Base-by-base conservation (phyloP, 1,140 invertebrate genomes). In the Heliconius himera region DNA sequence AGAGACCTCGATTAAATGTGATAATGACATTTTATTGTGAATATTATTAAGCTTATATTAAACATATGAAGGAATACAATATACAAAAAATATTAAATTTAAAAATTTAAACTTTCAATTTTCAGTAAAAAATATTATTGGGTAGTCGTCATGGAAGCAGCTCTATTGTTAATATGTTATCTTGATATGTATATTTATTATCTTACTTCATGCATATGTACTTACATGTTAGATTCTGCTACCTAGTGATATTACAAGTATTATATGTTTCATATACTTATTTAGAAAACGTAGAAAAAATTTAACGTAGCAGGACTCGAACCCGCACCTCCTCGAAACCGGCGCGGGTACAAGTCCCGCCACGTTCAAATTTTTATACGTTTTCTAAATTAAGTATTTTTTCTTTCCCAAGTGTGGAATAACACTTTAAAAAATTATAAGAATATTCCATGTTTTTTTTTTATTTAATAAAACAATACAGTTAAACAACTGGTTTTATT, bases 1-100 rank as follows among this genome's bases (percentile, higher is more conserved):
- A n/a, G 60, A 16, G 60, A 66, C 60, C 60, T 66, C 60, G 60
- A 29, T 66, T 66, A 66, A 66, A 66, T 29, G 26, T 66, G 60
- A 29, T 66, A 66, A 66, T 66, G 5, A 66, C 22, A 16, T 26
- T 66, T 66, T 66, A 16, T 66, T 26, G 9, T 13, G 2, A 26
- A 66, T 66, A 26, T 3, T 66, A 66, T 66, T 22, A 66, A 13
- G 49, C 49, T 51, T 51, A 51, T 51, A 51, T 20, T 51, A 20
- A 51, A 51, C 49, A 18, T 18, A 51, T 20, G 18, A 20, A 51
- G 49, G 20, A 20, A 56, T 56, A 56, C 54, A 56, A n/a, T 8
- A 36, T 8, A 36, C 6, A 6, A 36, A 36, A 36, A 36, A 6
- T 36, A 36, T 36, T 36, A 36, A 36, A 36, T 36, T 36, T 36